Conservation (phyloP, 1,140 invertebrate species). For the Eulimnadia texana region DNA sequence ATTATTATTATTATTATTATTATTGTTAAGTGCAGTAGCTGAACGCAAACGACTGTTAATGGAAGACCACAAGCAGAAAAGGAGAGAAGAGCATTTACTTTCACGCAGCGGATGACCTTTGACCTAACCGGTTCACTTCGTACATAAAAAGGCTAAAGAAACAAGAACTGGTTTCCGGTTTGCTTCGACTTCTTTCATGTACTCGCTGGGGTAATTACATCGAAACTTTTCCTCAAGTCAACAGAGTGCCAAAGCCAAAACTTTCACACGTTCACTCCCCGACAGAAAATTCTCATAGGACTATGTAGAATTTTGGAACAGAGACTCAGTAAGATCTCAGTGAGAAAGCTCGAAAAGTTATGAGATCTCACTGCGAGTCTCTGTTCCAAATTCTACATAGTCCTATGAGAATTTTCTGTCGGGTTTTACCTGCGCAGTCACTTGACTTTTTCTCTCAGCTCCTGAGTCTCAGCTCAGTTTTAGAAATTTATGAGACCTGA, state of each 20-base stretch:
- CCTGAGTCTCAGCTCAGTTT: too few species aligned
- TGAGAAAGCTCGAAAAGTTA: too few species aligned
- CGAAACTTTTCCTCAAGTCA: background rate
- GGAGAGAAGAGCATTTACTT: background rate
- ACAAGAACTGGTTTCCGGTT: background rate
- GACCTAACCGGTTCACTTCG: background rate
- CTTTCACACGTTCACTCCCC: background rate
- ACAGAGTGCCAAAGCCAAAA: background rate
- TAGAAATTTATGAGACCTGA: too few species aligned
- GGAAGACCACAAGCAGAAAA: too few species aligned
- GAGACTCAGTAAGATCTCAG: too few species aligned
- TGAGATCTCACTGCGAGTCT: too few species aligned
- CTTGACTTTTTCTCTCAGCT: too few species aligned
- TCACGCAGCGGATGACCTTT: background rate
- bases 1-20: background rate
- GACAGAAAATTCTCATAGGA: too few species aligned
- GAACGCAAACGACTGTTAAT: background rate
- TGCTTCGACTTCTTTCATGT: background rate
- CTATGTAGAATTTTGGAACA: too few species aligned
- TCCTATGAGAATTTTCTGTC: too few species aligned
- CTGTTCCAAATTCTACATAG: too few species aligned
- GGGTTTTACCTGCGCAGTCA: too few species aligned
- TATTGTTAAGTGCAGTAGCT: background rate
- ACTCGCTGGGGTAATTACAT: background rate
- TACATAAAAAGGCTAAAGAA: background rate